phyloP scores from a whole-genome alignment of 2,113 vertebrate genomes.

The Sinosuthora webbiana region DNA sequence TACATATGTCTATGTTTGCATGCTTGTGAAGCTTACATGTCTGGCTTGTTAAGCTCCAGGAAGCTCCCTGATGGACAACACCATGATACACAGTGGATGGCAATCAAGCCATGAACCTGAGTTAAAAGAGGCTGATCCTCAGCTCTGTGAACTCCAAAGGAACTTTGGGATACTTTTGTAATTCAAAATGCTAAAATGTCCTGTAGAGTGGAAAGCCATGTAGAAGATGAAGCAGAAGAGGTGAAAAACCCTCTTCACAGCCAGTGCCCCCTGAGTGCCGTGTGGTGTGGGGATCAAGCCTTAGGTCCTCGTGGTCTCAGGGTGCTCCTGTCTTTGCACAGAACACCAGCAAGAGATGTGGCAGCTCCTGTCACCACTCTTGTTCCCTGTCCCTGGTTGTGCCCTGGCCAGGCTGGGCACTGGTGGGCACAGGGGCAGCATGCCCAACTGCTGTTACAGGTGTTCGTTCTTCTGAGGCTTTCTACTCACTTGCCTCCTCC shows the following conservation, averaged over 20 bases:
- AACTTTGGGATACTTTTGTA: background rate
- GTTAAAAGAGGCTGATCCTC: background rate
- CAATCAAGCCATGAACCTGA: background rate
- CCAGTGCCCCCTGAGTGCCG: rapidly evolving
- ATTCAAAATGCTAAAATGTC: background rate
- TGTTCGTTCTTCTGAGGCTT: background rate
- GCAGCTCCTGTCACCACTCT: background rate
- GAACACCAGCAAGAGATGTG: background rate
- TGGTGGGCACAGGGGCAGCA: background rate
- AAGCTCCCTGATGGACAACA: constrained; percentile 1
- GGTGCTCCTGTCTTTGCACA: background rate
- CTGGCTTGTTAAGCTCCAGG: constrained; percentile 21
- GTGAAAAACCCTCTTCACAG: background rate
- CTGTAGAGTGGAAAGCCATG: background rate
- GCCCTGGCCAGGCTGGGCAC: background rate
- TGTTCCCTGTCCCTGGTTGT: rapidly evolving
- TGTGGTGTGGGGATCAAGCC: background rate
- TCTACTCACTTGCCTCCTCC: background rate
- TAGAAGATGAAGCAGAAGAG: background rate
- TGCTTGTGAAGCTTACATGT: background rate
- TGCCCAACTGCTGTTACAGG: rapidly evolving
- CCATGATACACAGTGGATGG: background rate
- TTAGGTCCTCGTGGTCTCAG: background rate
- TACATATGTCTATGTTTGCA: constrained; percentile 35
- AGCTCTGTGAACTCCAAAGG: background rate